Base-by-base conservation (phyloP, 2,113 vertebrate genomes). In the Hippocampus guttulatus region DNA sequence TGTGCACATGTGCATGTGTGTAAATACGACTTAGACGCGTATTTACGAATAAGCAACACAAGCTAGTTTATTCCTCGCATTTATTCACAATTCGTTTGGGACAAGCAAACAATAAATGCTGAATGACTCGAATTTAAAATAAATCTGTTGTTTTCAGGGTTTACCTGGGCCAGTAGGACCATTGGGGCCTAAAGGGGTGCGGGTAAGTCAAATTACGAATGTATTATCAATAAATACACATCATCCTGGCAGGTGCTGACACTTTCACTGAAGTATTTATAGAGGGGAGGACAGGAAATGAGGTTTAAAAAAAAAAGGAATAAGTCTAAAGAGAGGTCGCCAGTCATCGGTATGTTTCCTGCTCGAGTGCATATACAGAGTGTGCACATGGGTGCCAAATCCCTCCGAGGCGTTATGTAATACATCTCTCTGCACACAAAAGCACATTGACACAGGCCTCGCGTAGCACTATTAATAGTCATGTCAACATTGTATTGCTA, bases 151-250 rank as follows among this genome's bases (percentile, higher is more conserved):
- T 65, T 95, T 94, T 75, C 85, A 98, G 97, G 97, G 97, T 72
- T 94, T 98, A 90, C 97, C 96, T 78, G 97, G 97, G 81, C 96
- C 95, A 16, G 81, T 98, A 95, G 97, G 97, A 87, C 94, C 94
- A 64, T 51, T 90, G 75, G 97, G 97, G 85, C 95, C 95, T 62
- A 98, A 99, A 95, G 96, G 97, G 81, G 89, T 89, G 86, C 92
- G 95, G 95, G 97, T 99, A 94, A 95, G 96, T 92, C 38, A n/a
- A 76, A 73, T 40, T 21, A 64, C 63, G 62, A 41, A 74, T 38
- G 30, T 21, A 73, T 70, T 70, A 74, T 27, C 38, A 16, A 30
- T 52, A 30, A 66, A 45, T 41, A 20, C 54, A 18, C 52, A 25
- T 64, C 62, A 30, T 41, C 33, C 64, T 54, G 30, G 61, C 64